A percentile compares a stretch with the other conserved stretches of the same genome.
Evolutionary conservation across 2,797 vertebrate species (phyloP).

Genomic region (Leptatherina wallacei): DNA sequence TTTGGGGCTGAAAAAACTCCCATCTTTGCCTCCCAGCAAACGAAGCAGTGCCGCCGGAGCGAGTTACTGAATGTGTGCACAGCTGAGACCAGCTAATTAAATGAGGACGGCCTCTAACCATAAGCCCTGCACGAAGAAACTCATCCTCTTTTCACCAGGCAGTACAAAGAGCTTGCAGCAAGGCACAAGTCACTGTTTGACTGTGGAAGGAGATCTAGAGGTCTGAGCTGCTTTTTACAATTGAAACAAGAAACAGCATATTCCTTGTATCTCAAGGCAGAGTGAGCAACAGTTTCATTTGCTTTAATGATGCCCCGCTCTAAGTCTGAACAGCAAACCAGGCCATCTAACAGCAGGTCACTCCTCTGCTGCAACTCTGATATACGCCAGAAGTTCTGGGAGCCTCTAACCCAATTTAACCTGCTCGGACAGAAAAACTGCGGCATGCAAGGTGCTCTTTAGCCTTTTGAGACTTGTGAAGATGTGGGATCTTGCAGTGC

Average conservation of each 20-base stretch:
- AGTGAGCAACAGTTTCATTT: conserved; percentile 53
- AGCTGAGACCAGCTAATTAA: conserved; percentile 82
- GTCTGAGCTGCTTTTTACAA: conserved; percentile 7
- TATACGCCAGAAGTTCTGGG: conserved; percentile 64
- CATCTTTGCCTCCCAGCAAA: conserved; percentile 57
- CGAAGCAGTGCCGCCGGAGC: conserved; percentile 57
- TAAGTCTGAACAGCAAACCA: conserved; percentile 65
- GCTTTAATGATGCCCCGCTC: conserved; percentile 45
- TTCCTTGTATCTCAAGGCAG: conserved; percentile 49
- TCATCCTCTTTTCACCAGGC: conserved; percentile 62
- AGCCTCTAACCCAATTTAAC: conserved; percentile 70
- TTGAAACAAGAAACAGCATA: conserved; percentile 40
- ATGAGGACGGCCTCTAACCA: conserved; percentile 72
- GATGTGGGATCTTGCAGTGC: conserved; percentile 33
- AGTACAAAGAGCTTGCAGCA: conserved; percentile 50
- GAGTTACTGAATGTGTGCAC: conserved; percentile 65
- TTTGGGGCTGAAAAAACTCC: conserved; percentile 66
- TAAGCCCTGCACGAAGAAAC: conserved; percentile 57
- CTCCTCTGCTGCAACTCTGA: conserved; percentile 59
- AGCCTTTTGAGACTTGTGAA: conserved; percentile 37
- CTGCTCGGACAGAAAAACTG: conserved; percentile 57
- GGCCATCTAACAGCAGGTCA: conserved; percentile 81
- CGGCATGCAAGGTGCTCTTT: conserved; percentile 47
- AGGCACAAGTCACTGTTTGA: conserved; percentile 46
- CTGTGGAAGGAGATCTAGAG: conserved; percentile 34